A percentile compares a stretch with the other conserved stretches of the same genome.
phyloP scores from a whole-genome alignment of 2,888 invertebrate species.

The Alviniconcha strummeri region DNA sequence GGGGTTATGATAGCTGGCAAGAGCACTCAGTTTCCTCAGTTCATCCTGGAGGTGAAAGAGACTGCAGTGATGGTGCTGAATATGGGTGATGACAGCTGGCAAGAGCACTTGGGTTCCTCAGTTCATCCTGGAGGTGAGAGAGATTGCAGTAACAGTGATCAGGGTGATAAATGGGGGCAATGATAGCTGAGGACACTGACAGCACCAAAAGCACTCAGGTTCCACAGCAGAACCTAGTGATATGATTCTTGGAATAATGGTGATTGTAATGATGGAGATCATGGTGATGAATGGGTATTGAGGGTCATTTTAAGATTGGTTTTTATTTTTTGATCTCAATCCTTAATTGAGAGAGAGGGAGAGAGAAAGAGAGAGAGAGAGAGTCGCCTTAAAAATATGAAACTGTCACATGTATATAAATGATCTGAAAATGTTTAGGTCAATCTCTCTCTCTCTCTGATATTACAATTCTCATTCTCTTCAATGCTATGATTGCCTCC shows the following conservation, averaged over 20 bases:
- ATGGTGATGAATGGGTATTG: too few relatives aligned
- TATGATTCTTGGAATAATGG: conserved; percentile 63
- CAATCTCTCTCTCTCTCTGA: too few relatives aligned
- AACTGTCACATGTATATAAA: neutral
- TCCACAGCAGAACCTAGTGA: conserved; percentile 57
- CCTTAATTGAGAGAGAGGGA: too few relatives aligned
- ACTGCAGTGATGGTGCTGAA: too few relatives aligned
- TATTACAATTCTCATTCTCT: neutral
- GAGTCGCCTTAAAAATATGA: neutral
- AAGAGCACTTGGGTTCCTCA: conserved; percentile 73
- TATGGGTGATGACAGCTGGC: conserved; percentile 42
- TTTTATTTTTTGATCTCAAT: too few relatives aligned
- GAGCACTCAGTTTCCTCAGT: conserved; percentile 72
- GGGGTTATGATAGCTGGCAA: too few relatives aligned
- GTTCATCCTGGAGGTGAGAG: conserved; percentile 68
- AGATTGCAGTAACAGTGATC: too few relatives aligned
- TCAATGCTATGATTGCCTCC: neutral
- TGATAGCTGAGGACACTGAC: conserved; percentile 42
- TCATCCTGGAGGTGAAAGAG: conserved; percentile 68
- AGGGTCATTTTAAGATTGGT: too few relatives aligned
- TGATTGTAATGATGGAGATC: too few relatives aligned
- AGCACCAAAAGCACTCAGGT: conserved; percentile 68
- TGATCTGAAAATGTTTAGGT: too few relatives aligned
- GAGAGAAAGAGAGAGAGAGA: too few relatives aligned
- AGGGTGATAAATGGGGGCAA: too few relatives aligned